Percentiles rank a stretch among this genome's conserved stretches.
These are phyloP conservation scores for Lepidochrysops patricia DNA, from an alignment of 2,888 invertebrate genomes.

Conservation along the genomic window DNA sequence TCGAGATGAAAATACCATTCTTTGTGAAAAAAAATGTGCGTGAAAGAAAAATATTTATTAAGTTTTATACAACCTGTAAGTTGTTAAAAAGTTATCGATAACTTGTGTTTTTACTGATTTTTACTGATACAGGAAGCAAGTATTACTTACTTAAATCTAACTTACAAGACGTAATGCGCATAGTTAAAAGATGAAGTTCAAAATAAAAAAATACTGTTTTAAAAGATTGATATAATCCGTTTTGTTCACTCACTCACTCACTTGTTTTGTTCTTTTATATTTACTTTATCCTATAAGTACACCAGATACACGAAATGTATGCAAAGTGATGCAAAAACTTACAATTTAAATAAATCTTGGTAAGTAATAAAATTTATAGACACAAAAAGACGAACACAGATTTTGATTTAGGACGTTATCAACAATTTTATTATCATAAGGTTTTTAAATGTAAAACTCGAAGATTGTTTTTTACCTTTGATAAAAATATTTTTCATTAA, in stretches of 20 bases:
- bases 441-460: neutral
- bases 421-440: neutral
- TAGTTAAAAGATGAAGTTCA: too few relatives aligned
- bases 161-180: too few relatives aligned
- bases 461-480: neutral
- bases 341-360: neutral
- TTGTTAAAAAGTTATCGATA: too few relatives aligned
- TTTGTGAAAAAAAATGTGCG: too few relatives aligned
- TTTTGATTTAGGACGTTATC: neutral
- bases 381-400: neutral
- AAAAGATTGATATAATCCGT: too few relatives aligned
- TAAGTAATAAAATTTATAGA: neutral
- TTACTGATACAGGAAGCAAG: too few relatives aligned
- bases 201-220: too few relatives aligned
- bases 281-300: neutral
- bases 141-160: too few relatives aligned
- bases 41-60: too few relatives aligned
- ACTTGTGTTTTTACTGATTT: too few relatives aligned
- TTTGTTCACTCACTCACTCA: too few relatives aligned
- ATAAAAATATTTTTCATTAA: conserved; percentile 35
- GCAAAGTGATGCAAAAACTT: neutral
- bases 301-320: neutral
- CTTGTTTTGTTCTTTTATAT: neutral
- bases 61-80: too few relatives aligned
- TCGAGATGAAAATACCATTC: neutral